Conservation (phyloP, 2,113 vertebrate species). For the Paradoxurus hermaphroditus region DNA sequence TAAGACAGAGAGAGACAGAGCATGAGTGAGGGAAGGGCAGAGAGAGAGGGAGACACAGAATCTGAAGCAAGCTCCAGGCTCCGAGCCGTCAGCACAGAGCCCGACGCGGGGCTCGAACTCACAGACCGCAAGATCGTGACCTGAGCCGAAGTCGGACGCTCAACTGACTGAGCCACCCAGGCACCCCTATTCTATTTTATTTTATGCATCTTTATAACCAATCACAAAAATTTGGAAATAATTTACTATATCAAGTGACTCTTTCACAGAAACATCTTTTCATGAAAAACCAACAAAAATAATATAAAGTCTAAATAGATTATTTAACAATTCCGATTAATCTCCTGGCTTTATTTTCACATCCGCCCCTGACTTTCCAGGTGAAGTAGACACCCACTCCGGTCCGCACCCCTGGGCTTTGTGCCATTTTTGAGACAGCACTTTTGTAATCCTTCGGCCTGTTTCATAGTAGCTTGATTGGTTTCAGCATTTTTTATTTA, state of each 20-base stretch:
- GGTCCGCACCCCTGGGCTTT: too few relatives aligned
- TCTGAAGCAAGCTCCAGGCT: too few relatives aligned
- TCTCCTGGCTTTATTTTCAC: background rate
- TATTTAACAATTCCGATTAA: too few relatives aligned
- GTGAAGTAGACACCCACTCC: background rate
- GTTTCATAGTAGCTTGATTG: background rate
- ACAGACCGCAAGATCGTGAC: too few relatives aligned
- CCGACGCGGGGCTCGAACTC: too few relatives aligned
- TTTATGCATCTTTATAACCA: background rate
- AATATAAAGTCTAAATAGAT: background rate
- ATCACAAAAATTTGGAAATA: background rate
- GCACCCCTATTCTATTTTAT: too few relatives aligned
- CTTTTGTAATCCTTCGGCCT: background rate
- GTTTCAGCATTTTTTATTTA: background rate
- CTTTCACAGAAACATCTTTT: background rate
- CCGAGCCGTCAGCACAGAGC: too few relatives aligned
- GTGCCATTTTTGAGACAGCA: background rate
- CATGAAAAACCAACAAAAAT: background rate
- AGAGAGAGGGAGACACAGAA: too few relatives aligned
- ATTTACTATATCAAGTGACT: background rate
- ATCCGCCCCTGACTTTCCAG: background rate
- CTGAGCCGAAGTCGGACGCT: too few relatives aligned
- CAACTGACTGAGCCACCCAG: too few relatives aligned
- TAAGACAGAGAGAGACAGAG: too few relatives aligned
- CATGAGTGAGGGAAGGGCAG: too few relatives aligned